These are phyloP conservation scores for Torymus aiolomorphi DNA, from an alignment of 2,888 invertebrate species.

Conservation along the genomic window DNA sequence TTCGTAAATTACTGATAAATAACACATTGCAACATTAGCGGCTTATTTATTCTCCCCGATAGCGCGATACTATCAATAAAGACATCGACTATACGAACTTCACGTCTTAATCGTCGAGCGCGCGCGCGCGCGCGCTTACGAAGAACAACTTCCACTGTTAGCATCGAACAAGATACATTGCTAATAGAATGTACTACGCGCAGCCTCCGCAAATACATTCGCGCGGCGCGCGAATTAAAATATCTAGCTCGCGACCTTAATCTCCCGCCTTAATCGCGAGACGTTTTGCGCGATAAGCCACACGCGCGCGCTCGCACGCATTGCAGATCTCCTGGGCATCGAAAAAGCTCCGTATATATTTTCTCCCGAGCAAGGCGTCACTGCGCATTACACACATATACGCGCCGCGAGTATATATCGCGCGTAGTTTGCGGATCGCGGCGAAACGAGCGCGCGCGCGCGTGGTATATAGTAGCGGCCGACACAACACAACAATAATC, in stretches of 20 bases:
- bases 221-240: slow-evolving; percentile 33
- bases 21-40: not conserved
- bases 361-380: no score
- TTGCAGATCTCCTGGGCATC: no score
- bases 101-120: no score
- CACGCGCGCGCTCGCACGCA: not conserved
- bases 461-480: slow-evolving; percentile 55
- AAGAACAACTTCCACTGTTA: not conserved
- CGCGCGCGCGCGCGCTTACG: no score
- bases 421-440: no score
- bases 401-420: no score
- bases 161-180: slow-evolving; percentile 12
- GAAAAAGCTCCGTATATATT: no score
- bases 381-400: not conserved
- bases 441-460: no score
- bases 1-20: no score
- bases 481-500: slow-evolving; percentile 71
- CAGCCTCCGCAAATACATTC: no score
- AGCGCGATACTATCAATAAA: not conserved
- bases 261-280: slow-evolving; percentile 22
- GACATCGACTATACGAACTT: no score
- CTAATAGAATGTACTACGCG: not conserved
- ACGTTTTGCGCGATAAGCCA: slow-evolving; percentile 4
- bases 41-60: not conserved
- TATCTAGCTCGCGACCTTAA: slow-evolving; percentile 17